Conservation (phyloP, 2,797 vertebrate species). For the Sebastolobus altivelis region DNA sequence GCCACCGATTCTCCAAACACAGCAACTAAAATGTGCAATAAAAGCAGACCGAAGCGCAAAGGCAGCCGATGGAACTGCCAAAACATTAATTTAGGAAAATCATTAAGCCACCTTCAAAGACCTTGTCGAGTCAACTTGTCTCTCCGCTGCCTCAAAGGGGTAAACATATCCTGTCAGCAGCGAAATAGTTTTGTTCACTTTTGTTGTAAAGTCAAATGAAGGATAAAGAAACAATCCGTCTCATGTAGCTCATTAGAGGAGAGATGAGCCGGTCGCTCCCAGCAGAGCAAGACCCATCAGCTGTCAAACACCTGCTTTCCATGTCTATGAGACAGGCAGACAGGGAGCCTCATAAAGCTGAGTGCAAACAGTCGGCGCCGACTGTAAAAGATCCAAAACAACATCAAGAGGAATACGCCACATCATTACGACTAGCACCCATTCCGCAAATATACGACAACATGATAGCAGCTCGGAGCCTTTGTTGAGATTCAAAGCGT, state of each 20-base stretch:
- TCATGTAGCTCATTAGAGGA: conserved; percentile 79
- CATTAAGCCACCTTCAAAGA: conserved; percentile 68
- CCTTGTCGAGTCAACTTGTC: conserved; percentile 60
- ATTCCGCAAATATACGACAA: conserved; percentile 29
- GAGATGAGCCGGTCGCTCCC: conserved; percentile 66
- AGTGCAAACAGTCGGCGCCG: conserved; percentile 44
- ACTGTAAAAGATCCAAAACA: conserved; percentile 67
- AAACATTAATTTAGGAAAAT: conserved; percentile 73
- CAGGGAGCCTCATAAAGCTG: conserved; percentile 42
- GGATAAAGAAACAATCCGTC: conserved; percentile 71
- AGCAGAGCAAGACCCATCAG: conserved; percentile 70
- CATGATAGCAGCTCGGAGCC: conserved; percentile 12
- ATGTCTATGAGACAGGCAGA: conserved; percentile 61
- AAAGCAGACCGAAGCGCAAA: conserved; percentile 26
- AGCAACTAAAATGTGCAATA: conserved; percentile 47
- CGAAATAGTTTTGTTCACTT: conserved; percentile 68
- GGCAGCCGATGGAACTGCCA: conserved; percentile 59
- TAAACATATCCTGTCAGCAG: conserved; percentile 59
- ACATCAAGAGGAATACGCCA: conserved; percentile 55
- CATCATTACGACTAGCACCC: conserved; percentile 53
- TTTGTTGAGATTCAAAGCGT: conserved; percentile 37
- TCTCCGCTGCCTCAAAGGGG: conserved; percentile 52
- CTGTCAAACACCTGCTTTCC: conserved; percentile 76
- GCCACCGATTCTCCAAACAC: conserved; percentile 49
- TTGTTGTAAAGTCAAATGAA: conserved; percentile 82